Evolutionary conservation across 2,888 invertebrate genomes (phyloP).

Genomic region (Tanypteryx hageni): DNA sequence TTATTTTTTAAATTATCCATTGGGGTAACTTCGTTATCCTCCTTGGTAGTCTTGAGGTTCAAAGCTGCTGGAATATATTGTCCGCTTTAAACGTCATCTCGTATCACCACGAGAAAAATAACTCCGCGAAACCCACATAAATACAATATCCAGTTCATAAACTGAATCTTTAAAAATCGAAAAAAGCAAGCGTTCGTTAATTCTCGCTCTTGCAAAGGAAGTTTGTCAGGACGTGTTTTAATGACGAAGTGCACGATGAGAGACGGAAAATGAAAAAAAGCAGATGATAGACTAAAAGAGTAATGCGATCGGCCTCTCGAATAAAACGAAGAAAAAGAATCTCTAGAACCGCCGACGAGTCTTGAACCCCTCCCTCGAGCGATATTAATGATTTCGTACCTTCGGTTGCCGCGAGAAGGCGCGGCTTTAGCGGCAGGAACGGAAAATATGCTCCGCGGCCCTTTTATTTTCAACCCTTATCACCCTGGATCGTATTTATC

Average conservation of each 20-base stretch:
- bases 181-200: slow-evolving; percentile 14
- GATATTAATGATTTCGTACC: neutral
- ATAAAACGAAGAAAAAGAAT: neutral
- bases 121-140: neutral
- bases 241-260: neutral
- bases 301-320: neutral
- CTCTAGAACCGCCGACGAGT: neutral
- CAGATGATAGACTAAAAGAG: neutral
- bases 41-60: no score
- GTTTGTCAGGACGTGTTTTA: neutral
- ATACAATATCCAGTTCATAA: neutral
- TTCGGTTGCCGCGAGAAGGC: neutral
- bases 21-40: no score
- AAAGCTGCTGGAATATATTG: no score
- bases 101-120: no score
- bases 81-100: no score
- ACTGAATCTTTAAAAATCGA: slow-evolving; percentile 3
- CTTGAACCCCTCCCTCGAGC: neutral
- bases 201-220: neutral
- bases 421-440: neutral
- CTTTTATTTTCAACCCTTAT: slow-evolving; percentile 14
- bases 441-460: neutral
- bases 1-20: no score
- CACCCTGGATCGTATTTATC: neutral
- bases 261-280: neutral